phyloP scores from a whole-genome alignment of 2,113 vertebrate genomes.

The Ornithorhynchus anatinus region DNA sequence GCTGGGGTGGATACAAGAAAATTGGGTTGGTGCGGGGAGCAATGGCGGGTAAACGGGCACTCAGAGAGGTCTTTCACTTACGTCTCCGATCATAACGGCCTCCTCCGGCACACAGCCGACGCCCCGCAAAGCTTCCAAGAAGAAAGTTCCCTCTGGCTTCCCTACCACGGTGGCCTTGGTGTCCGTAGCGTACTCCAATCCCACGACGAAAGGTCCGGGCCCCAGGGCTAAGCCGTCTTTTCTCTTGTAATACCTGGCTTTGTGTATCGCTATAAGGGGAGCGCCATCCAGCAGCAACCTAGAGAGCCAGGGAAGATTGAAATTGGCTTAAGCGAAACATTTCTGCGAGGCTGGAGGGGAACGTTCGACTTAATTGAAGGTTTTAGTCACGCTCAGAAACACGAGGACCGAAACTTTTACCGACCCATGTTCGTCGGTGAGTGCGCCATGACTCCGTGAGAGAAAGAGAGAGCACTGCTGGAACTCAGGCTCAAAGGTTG shows the following conservation, averaged over 20 bases:
- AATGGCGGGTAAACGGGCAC: fast-evolving
- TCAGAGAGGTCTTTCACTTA: conserved; percentile 62
- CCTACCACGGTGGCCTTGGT: conserved; percentile 86
- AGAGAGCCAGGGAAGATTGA: background rate
- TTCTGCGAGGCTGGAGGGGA: conserved; percentile 10
- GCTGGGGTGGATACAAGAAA: too few relatives aligned
- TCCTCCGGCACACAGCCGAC: conserved; percentile 74
- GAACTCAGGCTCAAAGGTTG: conserved; percentile 39
- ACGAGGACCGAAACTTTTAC: conserved; percentile 57
- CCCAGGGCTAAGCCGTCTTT: conserved; percentile 90
- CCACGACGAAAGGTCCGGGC: conserved; percentile 90
- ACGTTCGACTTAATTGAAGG: conserved; percentile 22
- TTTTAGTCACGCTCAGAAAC: conserved; percentile 46
- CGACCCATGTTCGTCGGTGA: conserved; percentile 56
- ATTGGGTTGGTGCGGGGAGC: too few relatives aligned
- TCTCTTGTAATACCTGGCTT: conserved; percentile 92
- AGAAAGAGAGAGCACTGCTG: conserved; percentile 2
- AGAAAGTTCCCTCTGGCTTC: conserved; percentile 90
- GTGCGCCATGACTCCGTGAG: conserved; percentile 23
- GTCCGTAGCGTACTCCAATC: conserved; percentile 88
- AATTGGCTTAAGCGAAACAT: background rate
- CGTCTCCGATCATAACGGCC: conserved; percentile 94
- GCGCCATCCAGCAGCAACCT: conserved; percentile 90
- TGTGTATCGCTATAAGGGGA: conserved; percentile 94
- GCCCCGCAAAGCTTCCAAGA: conserved; percentile 84